Conservation (phyloP, 2,113 vertebrate species). For the Suricata suricatta region DNA sequence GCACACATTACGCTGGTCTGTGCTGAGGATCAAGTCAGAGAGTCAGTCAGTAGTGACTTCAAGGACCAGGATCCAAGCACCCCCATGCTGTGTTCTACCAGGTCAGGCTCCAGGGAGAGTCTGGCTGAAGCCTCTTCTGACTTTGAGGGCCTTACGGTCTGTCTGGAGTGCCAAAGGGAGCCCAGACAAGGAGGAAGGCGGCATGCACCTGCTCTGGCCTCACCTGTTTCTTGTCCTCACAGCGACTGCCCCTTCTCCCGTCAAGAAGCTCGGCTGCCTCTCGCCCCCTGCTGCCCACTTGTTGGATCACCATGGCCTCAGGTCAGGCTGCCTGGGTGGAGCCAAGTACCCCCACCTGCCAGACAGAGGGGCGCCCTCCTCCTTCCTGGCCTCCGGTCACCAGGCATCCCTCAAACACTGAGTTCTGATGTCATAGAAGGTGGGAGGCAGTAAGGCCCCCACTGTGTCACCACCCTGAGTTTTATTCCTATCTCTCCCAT, state of each 20-base stretch:
- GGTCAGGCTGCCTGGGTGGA: neutral
- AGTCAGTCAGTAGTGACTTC: neutral
- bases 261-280: neutral
- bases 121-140: neutral
- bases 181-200: too few species aligned
- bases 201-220: neutral
- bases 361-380: neutral
- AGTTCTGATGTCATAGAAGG: conserved; percentile 78
- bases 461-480: neutral
- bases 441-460: neutral
- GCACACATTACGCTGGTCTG: too few species aligned
- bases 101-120: neutral
- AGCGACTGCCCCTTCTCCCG: conserved; percentile 3
- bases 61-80: too few species aligned
- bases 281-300: neutral
- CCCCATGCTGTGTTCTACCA: rapidly evolving
- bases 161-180: neutral
- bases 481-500: neutral
- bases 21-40: neutral
- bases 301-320: conserved; percentile 55
- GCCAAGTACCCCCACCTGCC: neutral
- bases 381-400: neutral
- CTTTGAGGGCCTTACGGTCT: neutral
- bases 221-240: conserved; percentile 72
- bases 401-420: neutral